Evolutionary conservation across 2,888 invertebrate genomes (phyloP).

Genomic region (Tholera decimalis): DNA sequence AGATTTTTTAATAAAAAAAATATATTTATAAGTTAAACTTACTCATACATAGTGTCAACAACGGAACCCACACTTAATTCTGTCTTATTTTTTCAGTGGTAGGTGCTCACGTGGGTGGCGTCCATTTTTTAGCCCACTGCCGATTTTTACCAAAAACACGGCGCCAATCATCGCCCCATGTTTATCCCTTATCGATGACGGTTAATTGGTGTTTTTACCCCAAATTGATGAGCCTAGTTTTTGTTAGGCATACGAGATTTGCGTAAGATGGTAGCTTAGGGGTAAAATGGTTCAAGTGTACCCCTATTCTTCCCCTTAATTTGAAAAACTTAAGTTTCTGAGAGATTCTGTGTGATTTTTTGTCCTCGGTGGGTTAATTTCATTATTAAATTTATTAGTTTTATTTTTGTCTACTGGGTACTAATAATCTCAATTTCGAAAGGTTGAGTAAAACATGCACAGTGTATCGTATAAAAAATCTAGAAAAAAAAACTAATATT

Average conservation of each 20-base stretch:
- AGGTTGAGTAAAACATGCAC: constrained; percentile 11
- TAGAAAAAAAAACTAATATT: constrained; percentile 29
- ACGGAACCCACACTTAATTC: constrained; percentile 46
- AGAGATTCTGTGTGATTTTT: constrained; percentile 9
- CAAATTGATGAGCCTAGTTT: constrained; percentile 70
- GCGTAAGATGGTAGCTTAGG: constrained; percentile 80
- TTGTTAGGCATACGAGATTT: constrained; percentile 53
- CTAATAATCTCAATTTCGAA: constrained; percentile 23
- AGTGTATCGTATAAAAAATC: constrained; percentile 8
- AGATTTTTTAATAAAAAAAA: no score
- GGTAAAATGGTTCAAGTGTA: constrained; percentile 31
- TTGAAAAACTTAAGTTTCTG: constrained; percentile 10
- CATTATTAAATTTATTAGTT: constrained; percentile 27
- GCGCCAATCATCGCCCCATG: constrained; percentile 75
- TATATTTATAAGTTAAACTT: not conserved
- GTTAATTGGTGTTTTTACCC: constrained; percentile 85
- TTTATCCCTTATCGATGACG: constrained; percentile 75
- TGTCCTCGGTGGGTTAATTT: not conserved
- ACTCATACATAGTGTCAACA: not conserved
- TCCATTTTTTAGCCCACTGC: constrained; percentile 70
- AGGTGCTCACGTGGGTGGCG: constrained; percentile 70
- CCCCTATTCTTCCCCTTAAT: constrained; percentile 14
- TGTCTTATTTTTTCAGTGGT: constrained; percentile 40
- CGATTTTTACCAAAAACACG: constrained; percentile 70
- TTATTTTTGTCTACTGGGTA: constrained; percentile 14